Conservation (phyloP, 2,888 invertebrate species). For the Thymelicus sylvestris region DNA sequence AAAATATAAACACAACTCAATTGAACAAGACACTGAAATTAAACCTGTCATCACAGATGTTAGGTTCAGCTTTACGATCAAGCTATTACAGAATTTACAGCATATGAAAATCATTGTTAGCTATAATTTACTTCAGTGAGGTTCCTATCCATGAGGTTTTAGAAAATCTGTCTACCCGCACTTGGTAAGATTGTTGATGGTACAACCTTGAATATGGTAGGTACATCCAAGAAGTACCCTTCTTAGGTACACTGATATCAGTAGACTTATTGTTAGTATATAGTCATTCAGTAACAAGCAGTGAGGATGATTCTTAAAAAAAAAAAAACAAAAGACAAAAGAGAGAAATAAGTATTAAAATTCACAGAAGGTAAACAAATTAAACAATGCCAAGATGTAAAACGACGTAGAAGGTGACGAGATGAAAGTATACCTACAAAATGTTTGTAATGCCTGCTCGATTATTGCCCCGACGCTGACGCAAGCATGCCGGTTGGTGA, state of each 20-base stretch:
- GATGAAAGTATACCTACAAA: slow-evolving; percentile 36
- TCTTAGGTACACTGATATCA: too few species aligned
- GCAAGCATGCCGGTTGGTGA: slow-evolving; percentile 19
- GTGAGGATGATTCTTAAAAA: neutral
- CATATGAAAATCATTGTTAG: too few species aligned
- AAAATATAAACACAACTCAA: neutral
- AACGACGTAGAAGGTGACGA: slow-evolving; percentile 32
- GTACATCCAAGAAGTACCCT: too few species aligned
- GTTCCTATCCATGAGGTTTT: too few species aligned
- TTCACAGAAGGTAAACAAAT: neutral
- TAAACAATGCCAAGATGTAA: slow-evolving; percentile 2
- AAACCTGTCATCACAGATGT: slow-evolving; percentile 5
- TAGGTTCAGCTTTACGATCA: neutral
- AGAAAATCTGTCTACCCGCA: too few species aligned
- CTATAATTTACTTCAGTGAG: neutral
- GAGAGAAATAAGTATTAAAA: neutral
- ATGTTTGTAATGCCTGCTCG: slow-evolving; percentile 35
- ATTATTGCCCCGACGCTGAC: slow-evolving; percentile 37
- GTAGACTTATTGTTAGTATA: too few species aligned
- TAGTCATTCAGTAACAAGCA: too few species aligned
- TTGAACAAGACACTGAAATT: neutral
- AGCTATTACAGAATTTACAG: neutral
- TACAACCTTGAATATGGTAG: too few species aligned
- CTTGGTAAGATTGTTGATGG: too few species aligned
- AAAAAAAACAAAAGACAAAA: neutral